Percentiles rank a stretch among this genome's conserved stretches.
Evolutionary conservation across 2,113 vertebrate species (phyloP).

Genomic region (Anser cygnoides): DNA sequence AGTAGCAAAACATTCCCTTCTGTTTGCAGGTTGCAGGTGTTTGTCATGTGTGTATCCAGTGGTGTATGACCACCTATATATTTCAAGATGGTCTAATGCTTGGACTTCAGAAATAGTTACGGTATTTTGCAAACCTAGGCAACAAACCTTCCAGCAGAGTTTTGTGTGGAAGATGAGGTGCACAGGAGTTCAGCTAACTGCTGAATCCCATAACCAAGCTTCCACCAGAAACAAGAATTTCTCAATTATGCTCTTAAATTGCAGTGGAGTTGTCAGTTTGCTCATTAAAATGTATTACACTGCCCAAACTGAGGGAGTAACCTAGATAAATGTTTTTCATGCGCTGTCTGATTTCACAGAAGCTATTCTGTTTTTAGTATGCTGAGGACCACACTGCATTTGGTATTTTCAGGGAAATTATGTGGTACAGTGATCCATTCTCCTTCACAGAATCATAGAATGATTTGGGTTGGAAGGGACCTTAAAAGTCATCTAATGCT

Average conservation of each 20-base stretch:
- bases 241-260: conserved; percentile 1
- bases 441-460: too few species aligned
- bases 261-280: neutral
- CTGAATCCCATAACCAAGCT: neutral
- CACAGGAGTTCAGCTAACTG: neutral
- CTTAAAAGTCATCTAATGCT: too few species aligned
- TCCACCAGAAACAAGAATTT: conserved; percentile 28
- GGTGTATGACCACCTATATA: neutral
- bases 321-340: neutral
- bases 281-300: neutral
- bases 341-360: neutral
- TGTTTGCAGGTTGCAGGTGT: neutral
- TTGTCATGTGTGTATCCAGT: neutral
- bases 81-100: neutral
- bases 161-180: neutral
- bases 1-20: conserved; percentile 8
- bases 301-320: neutral
- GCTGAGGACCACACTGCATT: neutral
- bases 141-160: neutral
- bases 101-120: neutral
- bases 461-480: too few species aligned
- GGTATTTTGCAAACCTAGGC: neutral
- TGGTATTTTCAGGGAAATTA: neutral
- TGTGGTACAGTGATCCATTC: neutral
- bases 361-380: neutral